Percentiles rank a stretch among this genome's conserved stretches.
Evolutionary conservation across 1,140 invertebrate genomes (phyloP).

Genomic region (Xylocopa sonorina): DNA sequence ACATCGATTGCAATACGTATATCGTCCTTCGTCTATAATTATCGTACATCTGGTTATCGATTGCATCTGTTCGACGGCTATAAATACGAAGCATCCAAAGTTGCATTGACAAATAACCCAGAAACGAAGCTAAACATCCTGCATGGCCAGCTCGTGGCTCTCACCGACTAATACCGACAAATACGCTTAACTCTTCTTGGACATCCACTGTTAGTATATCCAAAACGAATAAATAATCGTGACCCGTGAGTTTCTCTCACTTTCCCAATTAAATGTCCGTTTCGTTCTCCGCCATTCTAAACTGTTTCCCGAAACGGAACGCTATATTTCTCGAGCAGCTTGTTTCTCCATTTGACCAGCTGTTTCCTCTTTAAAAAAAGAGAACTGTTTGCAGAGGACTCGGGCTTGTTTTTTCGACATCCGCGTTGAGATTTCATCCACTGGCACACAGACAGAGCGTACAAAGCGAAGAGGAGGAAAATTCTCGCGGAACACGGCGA

Average conservation of each 20-base stretch:
- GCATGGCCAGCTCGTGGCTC: no score
- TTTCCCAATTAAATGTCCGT: no score
- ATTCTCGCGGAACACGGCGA: neutral
- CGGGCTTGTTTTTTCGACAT: neutral
- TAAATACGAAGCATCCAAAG: neutral
- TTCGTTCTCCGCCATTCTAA: neutral
- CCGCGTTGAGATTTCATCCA: neutral
- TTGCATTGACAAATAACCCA: neutral
- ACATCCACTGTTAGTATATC: no score
- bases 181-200: no score
- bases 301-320: neutral
- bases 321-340: neutral
- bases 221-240: no score
- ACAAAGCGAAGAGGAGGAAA: neutral
- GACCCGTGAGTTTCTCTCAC: no score
- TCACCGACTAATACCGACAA: no score
- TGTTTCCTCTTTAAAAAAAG: neutral
- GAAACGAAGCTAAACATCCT: neutral
- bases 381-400: neutral
- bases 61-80: neutral
- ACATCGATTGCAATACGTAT: neutral
- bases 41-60: neutral
- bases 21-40: slow-evolving; percentile 4
- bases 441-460: neutral
- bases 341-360: neutral